A percentile compares a stretch with the other conserved stretches of the same genome.
Evolutionary conservation across 2,888 invertebrate species (phyloP).

Genomic region (Andrena camellia): DNA sequence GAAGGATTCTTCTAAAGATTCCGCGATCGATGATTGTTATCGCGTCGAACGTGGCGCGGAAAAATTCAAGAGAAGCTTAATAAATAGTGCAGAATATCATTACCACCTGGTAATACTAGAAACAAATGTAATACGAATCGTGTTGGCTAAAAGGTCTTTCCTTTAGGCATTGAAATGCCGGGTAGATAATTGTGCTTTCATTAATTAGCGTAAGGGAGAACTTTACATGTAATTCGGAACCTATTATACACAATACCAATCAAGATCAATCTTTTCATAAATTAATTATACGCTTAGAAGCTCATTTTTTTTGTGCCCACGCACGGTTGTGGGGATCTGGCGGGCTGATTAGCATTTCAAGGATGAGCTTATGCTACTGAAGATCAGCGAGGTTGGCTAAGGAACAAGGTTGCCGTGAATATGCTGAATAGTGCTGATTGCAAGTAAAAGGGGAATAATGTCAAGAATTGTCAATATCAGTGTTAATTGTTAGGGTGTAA

Average conservation of each 20-base stretch:
- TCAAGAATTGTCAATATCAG: neutral
- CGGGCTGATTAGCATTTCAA: constrained; percentile 13
- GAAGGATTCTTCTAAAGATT: neutral
- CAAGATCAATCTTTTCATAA: neutral
- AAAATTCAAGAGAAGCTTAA: neutral
- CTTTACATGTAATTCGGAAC: neutral
- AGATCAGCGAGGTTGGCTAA: constrained; percentile 16
- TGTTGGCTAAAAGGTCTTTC: neutral
- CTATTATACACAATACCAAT: neutral
- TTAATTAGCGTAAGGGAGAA: neutral
- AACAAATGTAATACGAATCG: neutral
- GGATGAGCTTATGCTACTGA: constrained; percentile 7
- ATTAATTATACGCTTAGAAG: neutral
- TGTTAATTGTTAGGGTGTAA: neutral
- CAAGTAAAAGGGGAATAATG: neutral
- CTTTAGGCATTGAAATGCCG: neutral
- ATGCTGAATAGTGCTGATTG: no score
- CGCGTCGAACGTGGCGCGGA: neutral
- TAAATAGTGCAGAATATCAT: neutral
- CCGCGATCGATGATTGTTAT: neutral
- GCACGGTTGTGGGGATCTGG: constrained; percentile 4
- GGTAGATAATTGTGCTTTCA: neutral
- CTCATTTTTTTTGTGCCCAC: neutral
- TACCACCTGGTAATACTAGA: neutral
- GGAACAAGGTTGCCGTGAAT: constrained; percentile 18